Evolutionary conservation across 1,140 invertebrate species (phyloP).

Genomic region (Drosophila equinoxialis): DNA sequence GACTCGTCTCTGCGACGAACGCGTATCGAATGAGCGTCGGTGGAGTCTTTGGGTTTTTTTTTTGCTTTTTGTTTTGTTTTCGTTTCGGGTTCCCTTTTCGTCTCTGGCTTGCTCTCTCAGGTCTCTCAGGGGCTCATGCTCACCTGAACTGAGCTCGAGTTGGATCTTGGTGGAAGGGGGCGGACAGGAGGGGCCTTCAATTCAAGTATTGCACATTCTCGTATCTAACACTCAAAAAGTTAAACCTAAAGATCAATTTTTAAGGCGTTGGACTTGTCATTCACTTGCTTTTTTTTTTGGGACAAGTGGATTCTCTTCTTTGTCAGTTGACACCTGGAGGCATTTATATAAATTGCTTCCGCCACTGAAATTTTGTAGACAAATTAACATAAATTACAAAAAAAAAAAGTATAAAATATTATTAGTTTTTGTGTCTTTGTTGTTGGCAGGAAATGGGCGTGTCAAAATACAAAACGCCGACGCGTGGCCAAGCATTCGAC

Average conservation of each 20-base stretch:
- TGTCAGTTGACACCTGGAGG: constrained; percentile 41
- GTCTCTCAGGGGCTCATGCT: constrained; percentile 26
- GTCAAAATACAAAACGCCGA: constrained; percentile 59
- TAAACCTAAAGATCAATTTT: constrained; percentile 28
- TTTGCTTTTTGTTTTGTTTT: not conserved
- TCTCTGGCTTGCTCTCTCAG: constrained; percentile 24
- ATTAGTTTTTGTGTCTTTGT: constrained; percentile 10
- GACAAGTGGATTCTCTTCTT: constrained; percentile 19
- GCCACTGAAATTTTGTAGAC: constrained; percentile 52
- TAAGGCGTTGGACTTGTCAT: constrained; percentile 43
- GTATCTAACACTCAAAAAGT: not conserved
- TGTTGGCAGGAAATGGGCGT: constrained; percentile 47
- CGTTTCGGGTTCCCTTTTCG: not conserved
- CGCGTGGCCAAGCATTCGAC: constrained; percentile 46
- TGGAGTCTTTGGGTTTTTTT: constrained; percentile 9
- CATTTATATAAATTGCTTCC: constrained; percentile 63
- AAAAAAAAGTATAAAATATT: constrained; percentile 26
- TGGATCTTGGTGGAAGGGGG: no score
- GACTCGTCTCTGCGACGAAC: constrained; percentile 69
- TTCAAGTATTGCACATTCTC: constrained; percentile 1
- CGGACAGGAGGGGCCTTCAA: constrained; percentile 12
- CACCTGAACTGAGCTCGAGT: constrained; percentile 33
- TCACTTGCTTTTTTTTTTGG: not conserved
- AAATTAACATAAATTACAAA: constrained; percentile 48
- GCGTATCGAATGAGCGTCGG: constrained; percentile 66